Base-by-base conservation (phyloP, 2,888 invertebrate species). In the Dolichopus griseipennis region DNA sequence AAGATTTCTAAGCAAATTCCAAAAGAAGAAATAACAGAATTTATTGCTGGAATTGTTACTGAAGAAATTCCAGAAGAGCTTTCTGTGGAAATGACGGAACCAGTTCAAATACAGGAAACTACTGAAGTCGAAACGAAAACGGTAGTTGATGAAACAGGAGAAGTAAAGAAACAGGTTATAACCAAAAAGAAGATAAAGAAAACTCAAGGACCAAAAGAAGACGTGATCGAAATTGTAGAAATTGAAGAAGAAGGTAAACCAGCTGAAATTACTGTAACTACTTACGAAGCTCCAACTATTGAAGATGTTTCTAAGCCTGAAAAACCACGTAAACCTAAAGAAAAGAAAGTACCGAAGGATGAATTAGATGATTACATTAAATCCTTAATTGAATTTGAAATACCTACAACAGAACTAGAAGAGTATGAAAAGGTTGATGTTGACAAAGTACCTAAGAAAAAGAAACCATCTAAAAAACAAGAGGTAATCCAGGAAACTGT, bases 221-320 rank as follows among this genome's bases (percentile, higher is more conserved):
- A 81, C 9, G 76, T 76, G 70, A 81, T 83, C 70, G 79, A 83
- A 75, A 79, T 83, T 21, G 71, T 78, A 1, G 81, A 81, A 34
- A 78, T 81, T 1, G 77, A 78, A 70, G 80, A 81, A 69, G 80
- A 65, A 27, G 61, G 41, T 2, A 61, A 69, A 5, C 52, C 33
- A 78, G 78, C 70, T 6, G 68, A 75, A 43, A 33, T 66, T 34
- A 3, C n/a, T 2, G 68, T 52, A 18, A 18, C 18, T 12, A 52
- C 52, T 52, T 52, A 70, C 22, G 65, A 68, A 20, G 69, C 68
- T 1, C 65, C 70, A 15, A 68, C 66, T 34, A 18, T 68, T 5
- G 61, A 70, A 5, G 66, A 70, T 65, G 68, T 70, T 1, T 22
- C 43, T 33, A 62, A 65, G 64, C 66, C 68, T 10, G 69, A 72